A percentile compares a stretch with the other conserved stretches of the same genome.
Conservation (phyloP, 2,113 vertebrate species). For the Dasyurus viverrinus region DNA sequence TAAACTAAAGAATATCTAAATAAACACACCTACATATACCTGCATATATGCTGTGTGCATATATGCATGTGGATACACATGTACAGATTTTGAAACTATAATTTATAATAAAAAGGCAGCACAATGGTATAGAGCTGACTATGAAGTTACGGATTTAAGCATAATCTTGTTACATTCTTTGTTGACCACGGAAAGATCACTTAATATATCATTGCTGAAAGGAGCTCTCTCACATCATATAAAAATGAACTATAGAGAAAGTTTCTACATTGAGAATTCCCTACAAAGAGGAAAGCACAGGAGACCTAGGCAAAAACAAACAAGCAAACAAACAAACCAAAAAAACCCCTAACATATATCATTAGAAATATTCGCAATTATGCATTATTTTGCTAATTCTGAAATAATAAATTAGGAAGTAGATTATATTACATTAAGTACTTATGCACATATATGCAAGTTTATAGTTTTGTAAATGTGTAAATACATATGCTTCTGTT, state of each 20-base stretch:
- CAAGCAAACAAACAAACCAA: not conserved
- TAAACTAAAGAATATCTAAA: too few relatives aligned
- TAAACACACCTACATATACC: not conserved
- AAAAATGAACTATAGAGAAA: not conserved
- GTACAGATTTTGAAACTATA: not conserved
- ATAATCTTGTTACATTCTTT: not conserved
- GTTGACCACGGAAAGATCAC: not conserved
- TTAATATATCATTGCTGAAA: not conserved
- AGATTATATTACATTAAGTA: not conserved
- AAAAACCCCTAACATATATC: not conserved
- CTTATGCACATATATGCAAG: not conserved
- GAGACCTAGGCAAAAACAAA: not conserved
- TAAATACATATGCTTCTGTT: not conserved
- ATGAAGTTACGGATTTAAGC: not conserved
- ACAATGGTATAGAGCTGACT: not conserved
- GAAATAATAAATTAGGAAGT: not conserved
- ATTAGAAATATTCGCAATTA: not conserved
- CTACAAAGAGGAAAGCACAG: not conserved
- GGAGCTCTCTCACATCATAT: not conserved
- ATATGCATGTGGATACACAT: not conserved
- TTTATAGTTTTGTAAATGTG: not conserved
- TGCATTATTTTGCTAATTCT: not conserved
- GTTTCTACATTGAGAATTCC: not conserved
- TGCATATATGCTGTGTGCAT: not conserved
- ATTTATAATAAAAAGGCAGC: not conserved